phyloP scores from a whole-genome alignment of 2,113 vertebrate genomes.

The Tragulus kanchil region DNA sequence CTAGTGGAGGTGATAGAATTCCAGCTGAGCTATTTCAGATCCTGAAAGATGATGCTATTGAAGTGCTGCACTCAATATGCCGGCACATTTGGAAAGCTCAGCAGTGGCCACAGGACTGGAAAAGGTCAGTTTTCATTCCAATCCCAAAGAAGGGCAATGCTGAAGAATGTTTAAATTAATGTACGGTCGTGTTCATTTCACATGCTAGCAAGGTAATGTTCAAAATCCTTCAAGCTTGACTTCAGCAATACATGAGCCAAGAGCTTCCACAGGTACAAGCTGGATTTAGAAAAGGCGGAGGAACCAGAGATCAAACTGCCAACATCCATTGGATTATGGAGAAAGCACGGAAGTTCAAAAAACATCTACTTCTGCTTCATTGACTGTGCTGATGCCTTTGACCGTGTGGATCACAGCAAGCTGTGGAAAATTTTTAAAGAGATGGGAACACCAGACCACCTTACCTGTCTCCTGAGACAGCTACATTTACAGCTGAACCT shows the following conservation, averaged over 20 bases:
- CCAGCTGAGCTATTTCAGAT: background rate
- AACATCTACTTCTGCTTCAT: accelerated
- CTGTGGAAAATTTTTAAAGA: background rate
- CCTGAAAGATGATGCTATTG: background rate
- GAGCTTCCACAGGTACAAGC: background rate
- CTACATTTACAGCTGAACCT: background rate
- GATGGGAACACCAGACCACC: background rate
- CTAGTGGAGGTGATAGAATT: background rate
- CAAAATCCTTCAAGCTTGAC: background rate
- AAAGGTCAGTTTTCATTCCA: background rate
- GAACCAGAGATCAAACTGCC: background rate
- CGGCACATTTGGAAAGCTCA: background rate
- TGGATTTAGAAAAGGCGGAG: background rate
- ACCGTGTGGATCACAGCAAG: background rate
- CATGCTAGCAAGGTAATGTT: background rate
- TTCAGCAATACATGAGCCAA: background rate
- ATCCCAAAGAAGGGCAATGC: background rate
- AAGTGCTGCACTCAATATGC: background rate
- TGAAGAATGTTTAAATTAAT: background rate
- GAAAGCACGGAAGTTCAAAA: background rate
- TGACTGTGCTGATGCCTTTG: background rate
- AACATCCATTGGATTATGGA: background rate
- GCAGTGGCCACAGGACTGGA: background rate
- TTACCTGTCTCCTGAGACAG: background rate
- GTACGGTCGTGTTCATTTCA: background rate